A percentile compares a stretch with the other conserved stretches of the same genome.
Conservation (phyloP, 2,888 invertebrate species). For the Lithophane ornitopus region DNA sequence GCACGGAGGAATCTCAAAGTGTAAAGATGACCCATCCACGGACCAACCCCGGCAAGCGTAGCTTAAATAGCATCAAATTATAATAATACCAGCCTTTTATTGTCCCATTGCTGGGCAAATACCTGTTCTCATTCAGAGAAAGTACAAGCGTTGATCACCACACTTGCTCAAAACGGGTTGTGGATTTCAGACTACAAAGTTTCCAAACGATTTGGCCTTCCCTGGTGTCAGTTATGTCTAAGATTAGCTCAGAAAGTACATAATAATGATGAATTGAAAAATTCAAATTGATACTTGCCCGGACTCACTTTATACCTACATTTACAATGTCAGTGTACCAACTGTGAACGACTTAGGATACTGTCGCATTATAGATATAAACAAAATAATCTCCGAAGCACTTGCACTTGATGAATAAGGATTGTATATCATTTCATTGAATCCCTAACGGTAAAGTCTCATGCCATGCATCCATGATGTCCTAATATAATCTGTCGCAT, state of each 20-base stretch:
- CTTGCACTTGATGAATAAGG: neutral
- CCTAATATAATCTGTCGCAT: slow-evolving; percentile 38
- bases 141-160: neutral
- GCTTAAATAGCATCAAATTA: too few species aligned
- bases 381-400: neutral
- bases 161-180: neutral
- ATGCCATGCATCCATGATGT: slow-evolving; percentile 23
- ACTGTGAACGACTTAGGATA: neutral
- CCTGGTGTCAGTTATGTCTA: neutral
- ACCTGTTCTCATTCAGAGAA: neutral
- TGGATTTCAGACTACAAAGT: neutral
- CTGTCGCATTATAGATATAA: neutral
- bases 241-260: neutral
- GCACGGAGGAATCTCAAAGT: too few species aligned
- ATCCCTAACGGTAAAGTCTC: slow-evolving; percentile 25
- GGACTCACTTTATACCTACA: neutral
- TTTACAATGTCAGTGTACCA: neutral
- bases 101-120: neutral
- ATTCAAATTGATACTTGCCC: neutral
- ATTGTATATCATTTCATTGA: neutral
- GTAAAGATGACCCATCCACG: too few species aligned
- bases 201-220: neutral
- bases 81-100: neutral
- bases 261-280: neutral
- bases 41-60: too few species aligned